Evolutionary conservation across 2,113 vertebrate species (phyloP), one percentile per base, ranked within the genome.

Genomic region (Ceratotherium simum): DNA sequence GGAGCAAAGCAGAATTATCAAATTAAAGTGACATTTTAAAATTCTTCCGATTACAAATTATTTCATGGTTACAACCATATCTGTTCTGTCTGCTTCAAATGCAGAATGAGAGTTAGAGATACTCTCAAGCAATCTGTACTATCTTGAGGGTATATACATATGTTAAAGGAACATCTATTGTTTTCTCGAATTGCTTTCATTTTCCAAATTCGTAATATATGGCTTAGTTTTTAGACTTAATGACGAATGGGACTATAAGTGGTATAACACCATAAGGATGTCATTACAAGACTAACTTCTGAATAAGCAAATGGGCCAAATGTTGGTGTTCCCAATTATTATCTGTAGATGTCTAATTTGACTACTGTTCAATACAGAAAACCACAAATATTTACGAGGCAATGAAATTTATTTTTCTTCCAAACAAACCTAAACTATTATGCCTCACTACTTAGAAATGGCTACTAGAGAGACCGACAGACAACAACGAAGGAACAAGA

Each of bases 11-110:
- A 73, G 78, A 94, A 83, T 6, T 70, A 54, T 69, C 42, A 64
- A 25, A 56, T 81, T 60, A 31, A 91, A 90, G 62, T 83, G 73
- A 84, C 42, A 76, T 27, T 87, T 93, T 54, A 46, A 29, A 29
- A 86, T 97, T 94, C 33, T 92, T 73, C 42, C 54, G 73, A 83
- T 92, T 94, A 42, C 13, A 36, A 83, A 79, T 81, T 69, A 95
- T 79, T 90, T 91, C 56, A n/a, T 33, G 67, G 54, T 46, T 76
- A 75, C 6, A 29, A 18, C 25, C 48, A 46, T 21, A 73, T 54
- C 56, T 82, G 29, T 65, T 60, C 39, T 78, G n/a, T 56, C 54
- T 89, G 73, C 29, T 75, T 69, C n/a, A 64, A 64, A 33, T 20
- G 31, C 18, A 75, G 67, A 58, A 58, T 31, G 16, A 4, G 42